Percentiles rank a stretch among this genome's conserved stretches.
phyloP scores from a whole-genome alignment of 2,888 invertebrate genomes.

The Lasioglossum leucozonium region DNA sequence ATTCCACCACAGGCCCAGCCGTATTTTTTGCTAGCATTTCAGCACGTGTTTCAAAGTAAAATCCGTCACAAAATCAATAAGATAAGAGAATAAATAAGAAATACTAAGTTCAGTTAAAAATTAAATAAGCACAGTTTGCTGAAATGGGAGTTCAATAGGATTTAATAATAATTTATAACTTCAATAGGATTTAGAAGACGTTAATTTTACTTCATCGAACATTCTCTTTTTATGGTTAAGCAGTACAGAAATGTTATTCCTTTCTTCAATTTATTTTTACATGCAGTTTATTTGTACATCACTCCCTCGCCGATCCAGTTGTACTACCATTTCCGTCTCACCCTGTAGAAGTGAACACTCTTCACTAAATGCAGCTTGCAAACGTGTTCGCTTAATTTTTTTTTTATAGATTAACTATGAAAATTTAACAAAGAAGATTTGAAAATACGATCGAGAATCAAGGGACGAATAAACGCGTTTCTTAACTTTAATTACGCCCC shows the following conservation, averaged over 20 bases:
- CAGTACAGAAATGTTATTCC: not conserved
- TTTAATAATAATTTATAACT: too few species aligned
- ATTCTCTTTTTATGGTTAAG: not conserved
- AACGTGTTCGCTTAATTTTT: too few species aligned
- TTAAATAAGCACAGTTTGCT: not conserved
- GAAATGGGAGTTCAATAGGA: not conserved
- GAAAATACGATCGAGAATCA: not conserved
- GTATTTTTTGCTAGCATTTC: not conserved
- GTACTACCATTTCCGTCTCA: too few species aligned
- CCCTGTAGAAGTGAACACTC: too few species aligned
- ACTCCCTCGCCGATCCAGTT: too few species aligned
- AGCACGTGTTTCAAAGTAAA: not conserved
- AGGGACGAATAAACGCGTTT: not conserved
- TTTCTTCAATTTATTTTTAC: too few species aligned
- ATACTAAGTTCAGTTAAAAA: not conserved
- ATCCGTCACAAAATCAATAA: not conserved
- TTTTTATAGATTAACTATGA: not conserved
- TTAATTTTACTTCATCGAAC: too few species aligned
- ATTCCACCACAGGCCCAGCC: not conserved
- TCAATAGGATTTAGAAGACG: not conserved
- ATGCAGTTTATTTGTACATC: too few species aligned
- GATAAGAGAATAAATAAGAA: conserved; percentile 11
- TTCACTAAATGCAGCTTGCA: too few species aligned
- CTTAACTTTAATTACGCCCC: not conserved
- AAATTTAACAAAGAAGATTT: not conserved